Percentiles rank a stretch among this genome's conserved stretches.
Evolutionary conservation across 2,797 vertebrate genomes (phyloP).

Genomic region (Characodon lateralis): DNA sequence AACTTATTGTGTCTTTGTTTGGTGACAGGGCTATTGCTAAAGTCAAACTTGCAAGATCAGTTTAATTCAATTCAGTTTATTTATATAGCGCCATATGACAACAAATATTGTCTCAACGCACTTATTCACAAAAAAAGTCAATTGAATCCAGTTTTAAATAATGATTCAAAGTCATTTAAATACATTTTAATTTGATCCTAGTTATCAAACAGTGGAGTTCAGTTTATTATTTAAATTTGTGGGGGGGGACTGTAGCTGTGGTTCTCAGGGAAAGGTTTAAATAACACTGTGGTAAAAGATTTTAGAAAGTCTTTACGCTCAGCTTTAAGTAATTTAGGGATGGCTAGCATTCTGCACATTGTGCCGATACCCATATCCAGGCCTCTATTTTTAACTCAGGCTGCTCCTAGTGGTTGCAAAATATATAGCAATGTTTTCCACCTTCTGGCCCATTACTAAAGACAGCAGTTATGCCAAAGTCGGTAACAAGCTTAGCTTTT

Average conservation of each 20-base stretch:
- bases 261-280: neutral
- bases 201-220: neutral
- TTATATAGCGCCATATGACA: too few species aligned
- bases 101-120: neutral
- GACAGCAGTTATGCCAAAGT: neutral
- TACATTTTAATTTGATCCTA: neutral
- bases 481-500: neutral
- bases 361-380: neutral
- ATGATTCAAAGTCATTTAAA: neutral
- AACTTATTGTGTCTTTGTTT: neutral
- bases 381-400: neutral
- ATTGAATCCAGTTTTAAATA: neutral
- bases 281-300: neutral
- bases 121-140: neutral
- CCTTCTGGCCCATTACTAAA: neutral
- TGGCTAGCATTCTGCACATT: neutral
- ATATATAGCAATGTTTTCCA: neutral
- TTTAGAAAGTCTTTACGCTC: neutral
- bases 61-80: too few species aligned
- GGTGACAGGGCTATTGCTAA: neutral
- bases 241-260: too few species aligned
- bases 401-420: neutral
- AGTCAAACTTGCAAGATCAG: neutral
- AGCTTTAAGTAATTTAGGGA: neutral
- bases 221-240: neutral